Percentiles rank a stretch among this genome's conserved stretches.
These are phyloP conservation scores for Eristalis pertinax DNA, from an alignment of 2,888 invertebrate species.

Conservation along the genomic window DNA sequence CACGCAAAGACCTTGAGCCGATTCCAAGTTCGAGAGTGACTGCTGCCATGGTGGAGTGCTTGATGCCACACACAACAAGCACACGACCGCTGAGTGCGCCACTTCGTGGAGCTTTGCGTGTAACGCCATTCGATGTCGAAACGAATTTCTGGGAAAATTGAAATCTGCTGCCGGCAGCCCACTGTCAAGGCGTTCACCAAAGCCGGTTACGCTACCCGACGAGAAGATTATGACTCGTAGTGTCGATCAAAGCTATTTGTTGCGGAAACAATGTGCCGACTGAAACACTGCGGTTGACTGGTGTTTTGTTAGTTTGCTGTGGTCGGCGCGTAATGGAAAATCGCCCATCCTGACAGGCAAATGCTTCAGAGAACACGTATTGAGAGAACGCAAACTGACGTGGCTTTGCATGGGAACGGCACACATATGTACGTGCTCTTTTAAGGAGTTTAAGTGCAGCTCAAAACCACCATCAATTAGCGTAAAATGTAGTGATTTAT, in stretches of 20 bases:
- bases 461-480: background rate
- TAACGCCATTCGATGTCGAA: slow-evolving; percentile 24
- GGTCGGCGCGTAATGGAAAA: background rate
- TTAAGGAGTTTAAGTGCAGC: background rate
- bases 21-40: slow-evolving; percentile 43
- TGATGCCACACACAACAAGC: slow-evolving; percentile 8
- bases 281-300: background rate
- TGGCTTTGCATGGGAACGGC: background rate
- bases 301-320: background rate
- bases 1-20: slow-evolving; percentile 55
- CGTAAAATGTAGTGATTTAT: background rate
- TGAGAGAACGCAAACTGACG: background rate
- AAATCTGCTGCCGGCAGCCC: slow-evolving; percentile 22
- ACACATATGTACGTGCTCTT: background rate
- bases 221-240: slow-evolving; percentile 43
- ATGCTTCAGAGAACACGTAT: background rate
- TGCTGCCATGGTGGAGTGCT: slow-evolving; percentile 18
- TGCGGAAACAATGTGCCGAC: background rate
- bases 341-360: background rate
- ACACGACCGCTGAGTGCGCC: background rate
- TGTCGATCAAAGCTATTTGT: background rate
- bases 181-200: background rate
- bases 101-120: slow-evolving; percentile 38
- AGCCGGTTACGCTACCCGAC: background rate
- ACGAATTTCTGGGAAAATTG: slow-evolving; percentile 30